These are phyloP conservation scores for Potorous gilbertii DNA, from an alignment of 2,797 vertebrate species.

Conservation along the genomic window DNA sequence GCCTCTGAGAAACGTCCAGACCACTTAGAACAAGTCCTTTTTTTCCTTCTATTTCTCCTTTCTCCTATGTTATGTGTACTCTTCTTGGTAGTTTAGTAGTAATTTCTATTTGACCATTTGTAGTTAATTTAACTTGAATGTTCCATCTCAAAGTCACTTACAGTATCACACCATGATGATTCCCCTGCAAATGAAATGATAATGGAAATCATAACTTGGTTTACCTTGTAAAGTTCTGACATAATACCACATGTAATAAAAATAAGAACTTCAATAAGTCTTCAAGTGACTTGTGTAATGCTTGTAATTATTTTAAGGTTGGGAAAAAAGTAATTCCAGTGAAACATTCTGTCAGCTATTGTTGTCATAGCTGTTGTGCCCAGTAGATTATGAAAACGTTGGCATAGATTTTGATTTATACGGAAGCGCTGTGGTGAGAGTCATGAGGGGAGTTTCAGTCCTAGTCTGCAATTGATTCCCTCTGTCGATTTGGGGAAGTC, in stretches of 20 bases:
- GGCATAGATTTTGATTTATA: neutral
- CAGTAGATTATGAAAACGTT: neutral
- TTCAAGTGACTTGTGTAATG: neutral
- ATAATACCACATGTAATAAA: neutral
- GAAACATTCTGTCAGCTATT: neutral
- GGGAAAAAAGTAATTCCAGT: neutral
- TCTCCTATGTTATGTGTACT: neutral
- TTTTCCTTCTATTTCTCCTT: neutral
- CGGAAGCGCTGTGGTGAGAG: neutral
- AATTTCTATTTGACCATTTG: neutral
- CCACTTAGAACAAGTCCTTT: neutral
- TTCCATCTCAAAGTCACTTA: neutral
- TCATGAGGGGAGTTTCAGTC: neutral
- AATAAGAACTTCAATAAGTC: neutral
- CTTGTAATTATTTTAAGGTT: neutral
- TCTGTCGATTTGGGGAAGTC: neutral
- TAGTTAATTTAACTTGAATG: neutral
- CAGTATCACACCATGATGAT: neutral
- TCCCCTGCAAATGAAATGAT: neutral
- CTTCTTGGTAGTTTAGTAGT: neutral
- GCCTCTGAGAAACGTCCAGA: neutral
- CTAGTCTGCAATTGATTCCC: neutral
- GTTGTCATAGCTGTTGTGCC: neutral
- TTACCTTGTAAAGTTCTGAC: neutral
- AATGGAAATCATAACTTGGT: neutral